Base-by-base conservation (phyloP, 2,888 invertebrate species). In the Tetrapedia diversipes region DNA sequence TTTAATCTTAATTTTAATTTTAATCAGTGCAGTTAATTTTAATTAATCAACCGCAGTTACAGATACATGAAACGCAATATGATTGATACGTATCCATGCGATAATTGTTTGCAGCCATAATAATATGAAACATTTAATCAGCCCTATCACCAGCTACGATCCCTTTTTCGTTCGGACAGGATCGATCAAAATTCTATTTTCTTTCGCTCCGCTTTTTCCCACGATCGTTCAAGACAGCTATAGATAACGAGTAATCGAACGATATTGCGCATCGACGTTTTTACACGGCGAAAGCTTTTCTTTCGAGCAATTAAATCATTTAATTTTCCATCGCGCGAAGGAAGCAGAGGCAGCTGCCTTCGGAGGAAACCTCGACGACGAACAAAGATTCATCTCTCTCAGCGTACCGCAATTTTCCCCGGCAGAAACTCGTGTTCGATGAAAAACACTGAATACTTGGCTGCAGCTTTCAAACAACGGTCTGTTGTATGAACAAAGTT, bases 301-400 rank as follows among this genome's bases (percentile, higher is more conserved):
- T 14, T 14, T 41, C 45, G 53, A 29, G 57, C 63, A 68, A 61
- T 76, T 76, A 80, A 60, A 63, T 68, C 71, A 65, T 72, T 76
- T 72, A 54, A 53, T 61, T 67, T 43, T 34, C 22, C 60, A 39
- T 29, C 6, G 32, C 32, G 32, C 32, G 7, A 32, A 32, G 32
- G 8, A 7, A 8, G 2, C 32, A 32, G 3, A 32, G 32, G 22
- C 2, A 22, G 22, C 24, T 2, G 6, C 22, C 14, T 47, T 11
- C 24, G 7, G 11, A 19, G 11, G 19, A 45, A 11, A 11, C 4
- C 11, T 4, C 45, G 45, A n/a, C 11, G 37, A 19, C 19, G 32
- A 45, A 53, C 41, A 32, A 53, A 53, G 64, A 41, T 41, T 19
- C 29, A 0, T 41, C 49, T 29, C 37, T n/a, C 16, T 53, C n/a